Conservation (phyloP, 2,888 invertebrate species). For the Mythimna vitellina region DNA sequence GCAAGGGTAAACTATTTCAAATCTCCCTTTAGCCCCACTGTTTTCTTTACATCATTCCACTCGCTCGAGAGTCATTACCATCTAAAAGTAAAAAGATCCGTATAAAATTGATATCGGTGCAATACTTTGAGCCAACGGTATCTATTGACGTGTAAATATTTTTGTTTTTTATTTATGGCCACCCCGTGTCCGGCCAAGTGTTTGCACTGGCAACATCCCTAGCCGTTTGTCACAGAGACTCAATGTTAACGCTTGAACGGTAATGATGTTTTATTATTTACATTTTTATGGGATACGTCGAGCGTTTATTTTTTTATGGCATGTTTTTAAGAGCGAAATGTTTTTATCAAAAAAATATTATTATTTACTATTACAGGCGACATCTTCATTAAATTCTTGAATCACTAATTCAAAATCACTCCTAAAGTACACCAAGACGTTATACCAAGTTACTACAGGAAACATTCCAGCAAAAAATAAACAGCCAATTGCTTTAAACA, state of each 20-base stretch:
- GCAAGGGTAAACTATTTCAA: conserved; percentile 30
- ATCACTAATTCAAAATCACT: too few relatives aligned
- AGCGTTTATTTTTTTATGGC: conserved; percentile 52
- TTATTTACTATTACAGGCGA: neutral
- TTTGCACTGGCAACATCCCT: conserved; percentile 64
- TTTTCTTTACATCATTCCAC: conserved; percentile 40
- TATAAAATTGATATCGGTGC: conserved; percentile 62
- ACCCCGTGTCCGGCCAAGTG: conserved; percentile 62
- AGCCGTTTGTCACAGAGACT: conserved; percentile 66
- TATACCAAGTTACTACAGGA: neutral
- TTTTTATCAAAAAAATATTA: neutral
- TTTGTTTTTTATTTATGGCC: conserved; percentile 72
- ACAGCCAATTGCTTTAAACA: neutral
- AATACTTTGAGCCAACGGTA: conserved; percentile 66
- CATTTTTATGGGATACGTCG: conserved; percentile 65
- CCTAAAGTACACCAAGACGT: accelerated
- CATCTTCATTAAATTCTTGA: neutral
- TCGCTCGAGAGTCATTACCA: conserved; percentile 57
- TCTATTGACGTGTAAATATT: conserved; percentile 78
- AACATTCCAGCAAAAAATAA: neutral
- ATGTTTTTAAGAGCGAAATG: conserved; percentile 23
- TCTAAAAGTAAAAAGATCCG: conserved; percentile 62
- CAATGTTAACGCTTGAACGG: conserved; percentile 65
- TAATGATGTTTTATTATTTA: conserved; percentile 68
- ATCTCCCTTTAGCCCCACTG: conserved; percentile 30